These are phyloP conservation scores for Tillus elongatus DNA, from an alignment of 2,888 invertebrate species.

Conservation along the genomic window DNA sequence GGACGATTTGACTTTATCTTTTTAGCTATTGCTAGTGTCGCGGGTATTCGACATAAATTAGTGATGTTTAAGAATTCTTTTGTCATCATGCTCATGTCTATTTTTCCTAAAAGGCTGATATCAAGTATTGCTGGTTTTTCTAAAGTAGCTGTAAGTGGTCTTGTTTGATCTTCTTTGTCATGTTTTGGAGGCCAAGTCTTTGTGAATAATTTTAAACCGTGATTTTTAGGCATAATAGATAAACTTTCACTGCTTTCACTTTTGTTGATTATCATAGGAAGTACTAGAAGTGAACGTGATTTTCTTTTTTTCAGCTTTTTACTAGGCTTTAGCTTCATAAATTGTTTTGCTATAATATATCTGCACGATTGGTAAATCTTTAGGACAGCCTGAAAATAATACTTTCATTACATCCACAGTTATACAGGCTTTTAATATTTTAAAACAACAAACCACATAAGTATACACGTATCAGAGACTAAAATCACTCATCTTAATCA, in stretches of 20 bases:
- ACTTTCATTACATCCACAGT: no score
- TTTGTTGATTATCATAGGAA: constrained; percentile 22
- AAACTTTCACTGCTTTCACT: constrained; percentile 9
- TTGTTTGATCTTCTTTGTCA: constrained; percentile 22
- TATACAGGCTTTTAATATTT: no score
- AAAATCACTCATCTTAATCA: no score
- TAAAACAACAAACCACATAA: no score
- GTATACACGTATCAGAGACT: no score
- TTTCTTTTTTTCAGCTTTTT: constrained; percentile 19
- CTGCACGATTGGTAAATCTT: no score
- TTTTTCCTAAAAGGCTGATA: constrained; percentile 43
- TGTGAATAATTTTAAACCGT: constrained; percentile 34
- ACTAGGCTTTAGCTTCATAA: constrained; percentile 25
- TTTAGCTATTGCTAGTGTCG: constrained; percentile 24
- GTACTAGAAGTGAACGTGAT: constrained; percentile 26
- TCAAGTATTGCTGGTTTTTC: constrained; percentile 48
- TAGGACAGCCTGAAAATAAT: no score
- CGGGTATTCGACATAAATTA: constrained; percentile 36
- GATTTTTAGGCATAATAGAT: constrained; percentile 30
- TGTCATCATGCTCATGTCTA: constrained; percentile 50
- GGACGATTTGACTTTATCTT: constrained; percentile 24
- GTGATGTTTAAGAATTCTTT: constrained; percentile 45
- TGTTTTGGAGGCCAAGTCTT: constrained; percentile 34
- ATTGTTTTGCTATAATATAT: not conserved
- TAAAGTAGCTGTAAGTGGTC: constrained; percentile 50